Evolutionary conservation across 2,113 vertebrate species (phyloP), one percentile per base, ranked within the genome.

Genomic region (Thermophis baileyi): DNA sequence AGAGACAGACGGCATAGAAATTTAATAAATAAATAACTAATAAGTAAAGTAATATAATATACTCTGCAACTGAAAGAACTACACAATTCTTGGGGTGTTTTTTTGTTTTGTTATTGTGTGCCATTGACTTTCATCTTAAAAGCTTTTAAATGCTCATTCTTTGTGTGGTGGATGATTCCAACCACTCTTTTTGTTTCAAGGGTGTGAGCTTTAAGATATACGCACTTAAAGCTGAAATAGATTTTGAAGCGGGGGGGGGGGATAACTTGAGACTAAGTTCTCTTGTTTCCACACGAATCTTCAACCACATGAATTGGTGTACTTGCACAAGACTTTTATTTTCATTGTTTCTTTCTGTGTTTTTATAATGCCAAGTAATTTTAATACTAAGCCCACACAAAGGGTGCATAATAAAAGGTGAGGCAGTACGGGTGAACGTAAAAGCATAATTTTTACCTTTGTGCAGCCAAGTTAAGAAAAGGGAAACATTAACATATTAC

Each of bases 351-450:
- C 14, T 49, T 14, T 90, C 44, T n/a, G 53, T 47, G 24, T 96
- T 2, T 95, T 95, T 94, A 94, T 74, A 94, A 94, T 94, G 86
- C 91, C 10, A 51, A 93, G 85, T 89, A 86, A 91, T 85, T 95
- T 96, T 94, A 92, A 40, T 46, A 0, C 51, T 55, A 14, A 57
- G 51, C 88, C 24, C 12, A 25, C 22, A 11, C 54, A 57, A 55
- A 54, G 40, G 30, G 53, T 25, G 27, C n/a, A 69, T 12, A 94
- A 69, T 12, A 94, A 95, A 63, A 63, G 54, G 49, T 30, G 14
- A 50, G 4, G 16, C 25, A 8, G 24, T 11, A 27, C 69, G 94
- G 94, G 91, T 81, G 89, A 5, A 55, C 6, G 4, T 55, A 11
- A 54, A 35, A 12, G n/a, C 40, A 44, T 81, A 7, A 3, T 40